Base-by-base conservation (phyloP, 2,113 vertebrate genomes). In the Eclectus roratus region DNA sequence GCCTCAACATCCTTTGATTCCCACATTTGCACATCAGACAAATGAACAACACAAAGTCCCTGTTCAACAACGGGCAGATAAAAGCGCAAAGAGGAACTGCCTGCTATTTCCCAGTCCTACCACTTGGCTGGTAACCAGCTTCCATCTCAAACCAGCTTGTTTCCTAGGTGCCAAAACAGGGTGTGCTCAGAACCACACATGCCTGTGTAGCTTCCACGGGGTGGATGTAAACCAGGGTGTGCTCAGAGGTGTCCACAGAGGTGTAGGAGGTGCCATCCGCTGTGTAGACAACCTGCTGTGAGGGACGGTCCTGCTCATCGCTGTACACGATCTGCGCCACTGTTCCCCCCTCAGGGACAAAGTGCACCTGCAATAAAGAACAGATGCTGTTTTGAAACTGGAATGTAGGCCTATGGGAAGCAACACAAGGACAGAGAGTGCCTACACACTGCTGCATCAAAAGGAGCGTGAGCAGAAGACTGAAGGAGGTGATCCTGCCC, bases 251-350 rank as follows among this genome's bases (percentile, higher is more conserved):
- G 86, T 99, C 99, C 80, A 99, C 99, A 0, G 99, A 99, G 7
- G 99, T 98, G 94, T 99, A 99, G 72, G 99, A 99, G 94, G 98
- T 98, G 73, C 99, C 99, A 11, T 99, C 99, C 2, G 99, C 98
- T 0, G 99, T 97, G 78, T 99, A 99, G 23, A 99, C 99, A 93
- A 99, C 99, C 97, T 99, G 99, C 98, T 99, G 99, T 0, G 98
- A 95, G 5, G 98, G 97, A 17, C 99, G 99, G 17, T 98, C 97
- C 97, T 99, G 99, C 78, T 99, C 99, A 4, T 99, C 99, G 1
- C 99, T 98, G 97, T 99, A 99, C 85, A 99, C 99, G 1, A 99
- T 99, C 98, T 99, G 99, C 27, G 99, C 99, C 97, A 99, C 99
- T 0, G 99, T 79, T 28, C 98, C 98, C 4, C 96, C 98, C 91